Conservation (phyloP, 2,113 vertebrate genomes). For the Percopsis transmontana region DNA sequence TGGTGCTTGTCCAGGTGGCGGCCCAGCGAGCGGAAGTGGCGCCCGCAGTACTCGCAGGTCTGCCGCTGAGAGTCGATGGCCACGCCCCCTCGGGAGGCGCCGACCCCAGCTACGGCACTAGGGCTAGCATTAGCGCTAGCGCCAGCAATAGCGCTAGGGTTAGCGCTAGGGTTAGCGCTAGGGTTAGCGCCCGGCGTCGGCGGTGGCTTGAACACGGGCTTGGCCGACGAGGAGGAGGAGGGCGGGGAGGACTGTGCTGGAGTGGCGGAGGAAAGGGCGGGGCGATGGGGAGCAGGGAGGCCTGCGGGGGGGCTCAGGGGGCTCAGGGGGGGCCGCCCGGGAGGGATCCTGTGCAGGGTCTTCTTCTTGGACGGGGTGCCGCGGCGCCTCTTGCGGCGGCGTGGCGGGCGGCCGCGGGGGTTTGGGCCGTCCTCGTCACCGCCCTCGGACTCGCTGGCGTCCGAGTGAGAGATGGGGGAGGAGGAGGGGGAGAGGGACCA, state of each 20-base stretch:
- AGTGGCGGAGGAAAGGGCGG: constrained; percentile 40
- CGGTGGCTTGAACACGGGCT: constrained; percentile 73
- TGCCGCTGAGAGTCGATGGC: constrained; percentile 70
- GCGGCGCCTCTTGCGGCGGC: constrained; percentile 62
- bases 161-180: constrained; percentile 12
- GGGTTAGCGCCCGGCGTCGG: constrained; percentile 46
- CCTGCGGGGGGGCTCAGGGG: constrained; percentile 16
- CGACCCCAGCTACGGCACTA: background rate
- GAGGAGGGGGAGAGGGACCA: constrained; percentile 82
- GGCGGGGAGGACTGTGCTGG: constrained; percentile 38
- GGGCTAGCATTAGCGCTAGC: too few species aligned
- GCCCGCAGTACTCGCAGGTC: constrained; percentile 78
- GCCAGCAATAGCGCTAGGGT: too few species aligned
- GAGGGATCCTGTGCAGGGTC: constrained; percentile 49
- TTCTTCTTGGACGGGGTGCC: constrained; percentile 67
- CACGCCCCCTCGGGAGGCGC: constrained; percentile 41
- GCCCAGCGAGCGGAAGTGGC: constrained; percentile 77
- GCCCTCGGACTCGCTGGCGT: constrained; percentile 74
- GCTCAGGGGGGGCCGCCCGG: constrained; percentile 18
- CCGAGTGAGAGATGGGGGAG: constrained; percentile 79
- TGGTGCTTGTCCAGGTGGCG: constrained; percentile 82
- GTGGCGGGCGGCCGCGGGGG: constrained; percentile 46
- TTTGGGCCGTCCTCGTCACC: constrained; percentile 62
- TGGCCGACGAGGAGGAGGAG: constrained; percentile 42
- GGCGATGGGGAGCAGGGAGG: constrained; percentile 39